These are phyloP conservation scores for Lasioglossum zephyrum DNA, from an alignment of 2,888 invertebrate species.

Conservation along the genomic window DNA sequence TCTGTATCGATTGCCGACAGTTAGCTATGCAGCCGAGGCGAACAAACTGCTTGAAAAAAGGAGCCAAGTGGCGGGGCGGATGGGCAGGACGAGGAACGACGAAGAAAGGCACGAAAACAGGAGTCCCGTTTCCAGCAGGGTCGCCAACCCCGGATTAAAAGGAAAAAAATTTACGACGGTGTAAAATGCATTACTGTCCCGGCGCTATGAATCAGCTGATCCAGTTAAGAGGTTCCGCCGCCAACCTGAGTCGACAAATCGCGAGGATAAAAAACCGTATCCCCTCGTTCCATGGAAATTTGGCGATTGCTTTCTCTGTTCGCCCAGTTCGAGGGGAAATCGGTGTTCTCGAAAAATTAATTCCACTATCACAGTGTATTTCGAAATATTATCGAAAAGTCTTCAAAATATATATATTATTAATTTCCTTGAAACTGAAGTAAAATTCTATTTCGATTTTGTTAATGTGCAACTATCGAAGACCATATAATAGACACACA, in stretches of 20 bases:
- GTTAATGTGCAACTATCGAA: too few relatives aligned
- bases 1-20: slow-evolving; percentile 47
- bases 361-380: background rate
- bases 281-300: background rate
- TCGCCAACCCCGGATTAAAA: slow-evolving; percentile 43
- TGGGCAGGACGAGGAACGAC: background rate
- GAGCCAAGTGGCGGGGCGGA: background rate
- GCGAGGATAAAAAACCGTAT: background rate
- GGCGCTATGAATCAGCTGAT: slow-evolving; percentile 50
- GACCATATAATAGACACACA: too few relatives aligned
- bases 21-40: slow-evolving; percentile 11
- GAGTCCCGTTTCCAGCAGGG: slow-evolving; percentile 3
- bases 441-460: too few relatives aligned
- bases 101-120: background rate
- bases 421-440: too few relatives aligned
- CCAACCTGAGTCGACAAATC: background rate
- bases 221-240: slow-evolving; percentile 30
- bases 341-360: background rate
- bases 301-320: background rate
- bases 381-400: too few relatives aligned
- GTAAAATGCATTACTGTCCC: slow-evolving; percentile 25
- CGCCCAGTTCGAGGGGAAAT: background rate
- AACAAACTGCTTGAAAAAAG: background rate
- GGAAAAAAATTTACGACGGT: slow-evolving; percentile 35
- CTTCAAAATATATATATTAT: too few relatives aligned